These are phyloP conservation scores for Umimayanthus chanpuru DNA, from an alignment of 92 coral and sea anemone genomes.

Conservation along the genomic window DNA sequence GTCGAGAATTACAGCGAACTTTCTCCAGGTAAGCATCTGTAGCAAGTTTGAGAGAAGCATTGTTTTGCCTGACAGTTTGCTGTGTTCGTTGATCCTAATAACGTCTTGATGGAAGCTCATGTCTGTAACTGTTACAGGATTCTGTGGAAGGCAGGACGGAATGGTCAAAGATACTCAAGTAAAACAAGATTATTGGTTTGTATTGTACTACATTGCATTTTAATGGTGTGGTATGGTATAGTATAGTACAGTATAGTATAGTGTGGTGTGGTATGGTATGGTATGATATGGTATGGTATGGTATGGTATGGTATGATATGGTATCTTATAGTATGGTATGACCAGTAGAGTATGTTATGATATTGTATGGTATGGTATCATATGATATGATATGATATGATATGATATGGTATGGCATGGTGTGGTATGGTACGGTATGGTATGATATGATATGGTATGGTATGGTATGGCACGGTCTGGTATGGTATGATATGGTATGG, in stretches of 20 bases:
- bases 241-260: no score
- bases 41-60: background rate
- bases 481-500: no score
- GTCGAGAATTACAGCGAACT: constrained; percentile 24
- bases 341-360: background rate
- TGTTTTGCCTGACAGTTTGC: background rate
- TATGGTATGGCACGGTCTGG: no score
- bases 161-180: background rate
- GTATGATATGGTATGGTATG: background rate
- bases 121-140: background rate
- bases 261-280: background rate
- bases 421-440: background rate
- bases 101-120: constrained; percentile 1
- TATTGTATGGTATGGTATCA: background rate
- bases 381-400: background rate
- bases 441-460: no score
- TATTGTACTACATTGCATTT: background rate
- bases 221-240: background rate
- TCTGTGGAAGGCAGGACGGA: background rate
- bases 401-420: background rate
- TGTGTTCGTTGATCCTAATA: constrained; percentile 9
- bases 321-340: background rate
- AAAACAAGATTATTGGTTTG: background rate
- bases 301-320: background rate
- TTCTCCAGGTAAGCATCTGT: constrained; percentile 14